Base-by-base conservation (phyloP, 2,113 vertebrate genomes). In the Passer domesticus region DNA sequence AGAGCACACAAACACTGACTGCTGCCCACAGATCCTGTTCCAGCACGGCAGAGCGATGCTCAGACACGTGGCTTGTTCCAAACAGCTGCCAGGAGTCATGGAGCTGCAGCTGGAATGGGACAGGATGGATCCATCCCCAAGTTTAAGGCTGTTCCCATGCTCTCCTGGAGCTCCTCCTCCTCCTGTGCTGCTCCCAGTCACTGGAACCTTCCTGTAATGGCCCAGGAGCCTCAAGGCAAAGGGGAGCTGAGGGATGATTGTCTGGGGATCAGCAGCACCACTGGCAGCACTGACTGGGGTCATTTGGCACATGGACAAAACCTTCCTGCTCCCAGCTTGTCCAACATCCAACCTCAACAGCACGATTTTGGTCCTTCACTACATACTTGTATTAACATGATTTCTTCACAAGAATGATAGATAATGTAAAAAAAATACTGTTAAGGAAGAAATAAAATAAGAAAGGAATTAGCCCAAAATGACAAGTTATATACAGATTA, bases 281-380 rank as follows among this genome's bases (percentile, higher is more conserved):
- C 70, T 46, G 70, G 70, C 73, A 75, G 33, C 43, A 46, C 33
- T 47, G 55, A 5, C 11, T 76, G 46, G 90, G 97, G 98, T 97
- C 98, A 97, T 99, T 99, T 99, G 99, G 99, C 99, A 99, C 98
- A 97, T 60, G 70, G 63, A 73, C 97, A 97, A 58, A 47, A 88
- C 94, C 90, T 97, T 98, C 97, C 97, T 98, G 96, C 97, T 97
- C 97, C 98, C 98, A 98, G 97, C 97, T 97, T 96, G 98, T 92
- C 97, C 98, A 96, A 96, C 98, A 98, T 96, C 98, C 98, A 98
- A 95, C 98, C 98, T 97, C 96, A 67, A 97, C 97, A 89, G 98
- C 98, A 98, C 97, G 78, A 97, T 97, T 99, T 99, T 99, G 99
- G 99, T 99, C 99, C 99, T 98, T 99, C 98, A 98, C 99, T 98